Evolutionary conservation across 2,888 invertebrate genomes (phyloP), one percentile per base, ranked within the genome.

Genomic region (Enchytraeus crypticus): DNA sequence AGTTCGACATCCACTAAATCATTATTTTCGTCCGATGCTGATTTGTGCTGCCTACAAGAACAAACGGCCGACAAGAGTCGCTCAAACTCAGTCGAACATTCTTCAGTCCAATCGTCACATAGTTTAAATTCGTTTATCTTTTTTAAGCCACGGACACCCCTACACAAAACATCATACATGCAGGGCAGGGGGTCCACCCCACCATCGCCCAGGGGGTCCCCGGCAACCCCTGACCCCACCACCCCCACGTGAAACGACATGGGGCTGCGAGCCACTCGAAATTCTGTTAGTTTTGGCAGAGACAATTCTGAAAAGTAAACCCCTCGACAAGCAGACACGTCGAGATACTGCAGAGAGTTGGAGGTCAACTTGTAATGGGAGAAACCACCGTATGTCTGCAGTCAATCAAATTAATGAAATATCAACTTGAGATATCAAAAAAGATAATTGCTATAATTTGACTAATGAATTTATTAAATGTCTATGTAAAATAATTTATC

Each of bases 301-400:
- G 71, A 60, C 11, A 77, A 60, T 3, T 65, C 62, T 27, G 70
- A 62, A 8, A 77, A 63, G 64, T 76, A 76, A 64, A 77, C 76
- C 30, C 76, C 76, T 23, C 74, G 68, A 60, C 77, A 75, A 63
- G 74, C 74, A 14, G 76, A 76, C 4, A 77, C 69, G 62, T 77
- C 77, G n/a, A 77, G 66, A 57, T 74, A 72, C 47, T 70, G 69
- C 14, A 77, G 59, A 8, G 71, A 71, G 23, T 63, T 58, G 18
- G 75, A 74, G n/a, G 64, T 53, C 26, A 77, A 59, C 5, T 63
- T 56, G 66, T 73, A 77, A 11, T 72, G 66, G 18, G 67, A 60
- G 46, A 75, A 67, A 4, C 74, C 73, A n/a, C 66, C 66, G 14
- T 71, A 73, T 57, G 72, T 73, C n/a, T n/a, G n/a, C n/a, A n/a